Evolutionary conservation across 2,888 invertebrate species (phyloP).

Genomic region (Lepidochitona cinerea): DNA sequence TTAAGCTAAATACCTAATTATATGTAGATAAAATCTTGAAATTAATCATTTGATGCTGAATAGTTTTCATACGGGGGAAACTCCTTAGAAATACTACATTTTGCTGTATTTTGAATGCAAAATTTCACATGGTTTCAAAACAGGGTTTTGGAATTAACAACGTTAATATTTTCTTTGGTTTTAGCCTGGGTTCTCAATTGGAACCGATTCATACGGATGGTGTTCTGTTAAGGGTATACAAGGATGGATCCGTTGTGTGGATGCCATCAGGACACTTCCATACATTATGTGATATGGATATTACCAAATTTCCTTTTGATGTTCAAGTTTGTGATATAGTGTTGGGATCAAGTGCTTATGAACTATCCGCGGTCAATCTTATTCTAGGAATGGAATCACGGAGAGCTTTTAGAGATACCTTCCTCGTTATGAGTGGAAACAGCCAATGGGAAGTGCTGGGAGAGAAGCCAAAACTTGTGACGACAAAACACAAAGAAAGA

Average conservation of each 20-base stretch:
- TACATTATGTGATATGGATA: neutral
- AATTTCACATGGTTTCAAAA: too few relatives aligned
- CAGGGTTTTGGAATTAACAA: too few relatives aligned
- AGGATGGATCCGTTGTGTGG: neutral
- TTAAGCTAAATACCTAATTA: too few relatives aligned
- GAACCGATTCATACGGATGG: neutral
- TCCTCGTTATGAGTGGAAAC: neutral
- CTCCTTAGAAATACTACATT: too few relatives aligned
- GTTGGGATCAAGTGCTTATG: neutral
- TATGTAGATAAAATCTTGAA: too few relatives aligned
- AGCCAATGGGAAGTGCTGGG: slow-evolving; percentile 2
- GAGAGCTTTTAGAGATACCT: neutral
- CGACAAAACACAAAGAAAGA: too few relatives aligned
- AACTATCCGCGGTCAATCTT: neutral
- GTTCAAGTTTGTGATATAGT: neutral
- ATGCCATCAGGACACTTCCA: neutral
- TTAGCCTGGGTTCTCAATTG: neutral
- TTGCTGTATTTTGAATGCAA: too few relatives aligned
- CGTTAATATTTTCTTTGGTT: neutral
- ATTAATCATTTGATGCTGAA: too few relatives aligned
- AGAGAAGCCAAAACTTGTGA: neutral
- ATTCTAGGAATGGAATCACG: neutral
- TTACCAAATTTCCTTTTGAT: neutral
- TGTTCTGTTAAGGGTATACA: neutral
- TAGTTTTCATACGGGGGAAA: too few relatives aligned